A percentile compares a stretch with the other conserved stretches of the same genome.
phyloP scores from a whole-genome alignment of 2,797 vertebrate species.

The Sphenopsis melanotis region DNA sequence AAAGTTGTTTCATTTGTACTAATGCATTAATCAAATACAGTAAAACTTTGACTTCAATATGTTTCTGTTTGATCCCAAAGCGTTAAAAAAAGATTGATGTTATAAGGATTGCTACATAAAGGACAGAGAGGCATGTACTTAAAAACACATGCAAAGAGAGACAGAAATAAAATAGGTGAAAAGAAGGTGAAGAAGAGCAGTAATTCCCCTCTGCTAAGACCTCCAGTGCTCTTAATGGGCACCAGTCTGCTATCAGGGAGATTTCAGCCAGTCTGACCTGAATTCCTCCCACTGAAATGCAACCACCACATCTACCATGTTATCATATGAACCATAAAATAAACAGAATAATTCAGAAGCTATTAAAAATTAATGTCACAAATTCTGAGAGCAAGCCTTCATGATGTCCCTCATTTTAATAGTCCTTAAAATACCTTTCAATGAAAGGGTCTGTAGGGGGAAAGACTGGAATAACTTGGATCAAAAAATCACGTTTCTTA shows the following conservation, averaged over 20 bases:
- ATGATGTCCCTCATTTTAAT: constrained; percentile 11
- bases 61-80: background rate
- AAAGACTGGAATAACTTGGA: background rate
- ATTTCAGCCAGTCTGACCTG: constrained; percentile 7
- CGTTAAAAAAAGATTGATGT: background rate
- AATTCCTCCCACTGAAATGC: constrained; percentile 16
- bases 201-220: background rate
- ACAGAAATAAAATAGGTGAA: background rate
- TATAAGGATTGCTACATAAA: background rate
- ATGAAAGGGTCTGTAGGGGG: background rate
- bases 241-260: background rate
- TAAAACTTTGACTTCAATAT: background rate
- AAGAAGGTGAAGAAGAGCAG: background rate
- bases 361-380: constrained; percentile 48
- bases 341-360: constrained; percentile 65
- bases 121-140: background rate
- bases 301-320: background rate
- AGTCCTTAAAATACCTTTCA: constrained; percentile 23
- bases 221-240: background rate
- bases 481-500: background rate
- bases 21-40: background rate
- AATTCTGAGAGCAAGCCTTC: constrained; percentile 23
- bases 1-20: background rate
- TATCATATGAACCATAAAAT: constrained; percentile 25
- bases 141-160: background rate